Evolutionary conservation across 1,140 invertebrate genomes (phyloP).

Genomic region (Physella acuta): DNA sequence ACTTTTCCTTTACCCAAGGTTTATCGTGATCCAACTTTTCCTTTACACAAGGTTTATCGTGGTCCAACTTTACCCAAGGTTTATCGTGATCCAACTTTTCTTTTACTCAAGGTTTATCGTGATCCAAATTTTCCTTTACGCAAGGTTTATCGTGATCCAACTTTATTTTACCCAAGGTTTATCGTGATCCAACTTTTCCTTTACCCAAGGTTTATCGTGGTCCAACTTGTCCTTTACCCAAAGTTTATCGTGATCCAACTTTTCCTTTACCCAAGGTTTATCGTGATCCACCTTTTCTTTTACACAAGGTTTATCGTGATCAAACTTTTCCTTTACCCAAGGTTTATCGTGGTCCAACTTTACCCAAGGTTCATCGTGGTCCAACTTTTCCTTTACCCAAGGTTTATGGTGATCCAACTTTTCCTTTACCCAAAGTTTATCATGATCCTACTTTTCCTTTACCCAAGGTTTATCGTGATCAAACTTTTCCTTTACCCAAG

Average conservation of each 20-base stretch:
- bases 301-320: background rate
- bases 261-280: too few species aligned
- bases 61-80: constrained; percentile 2
- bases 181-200: constrained; percentile 4
- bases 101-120: background rate
- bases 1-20: background rate
- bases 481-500: background rate
- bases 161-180: background rate
- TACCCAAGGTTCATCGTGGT: background rate
- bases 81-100: too few species aligned
- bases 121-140: constrained; percentile 1
- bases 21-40: constrained; percentile 2
- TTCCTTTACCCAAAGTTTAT: too few species aligned
- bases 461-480: background rate
- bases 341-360: constrained; percentile 11
- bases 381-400: background rate
- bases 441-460: background rate
- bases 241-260: constrained; percentile 10
- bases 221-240: background rate
- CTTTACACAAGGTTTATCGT: background rate
- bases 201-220: too few species aligned
- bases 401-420: constrained; percentile 8
- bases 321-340: background rate
- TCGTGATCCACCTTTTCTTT: background rate
- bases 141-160: too few species aligned